Conservation (phyloP, 2,888 invertebrate genomes). For the Dione vanillae region DNA sequence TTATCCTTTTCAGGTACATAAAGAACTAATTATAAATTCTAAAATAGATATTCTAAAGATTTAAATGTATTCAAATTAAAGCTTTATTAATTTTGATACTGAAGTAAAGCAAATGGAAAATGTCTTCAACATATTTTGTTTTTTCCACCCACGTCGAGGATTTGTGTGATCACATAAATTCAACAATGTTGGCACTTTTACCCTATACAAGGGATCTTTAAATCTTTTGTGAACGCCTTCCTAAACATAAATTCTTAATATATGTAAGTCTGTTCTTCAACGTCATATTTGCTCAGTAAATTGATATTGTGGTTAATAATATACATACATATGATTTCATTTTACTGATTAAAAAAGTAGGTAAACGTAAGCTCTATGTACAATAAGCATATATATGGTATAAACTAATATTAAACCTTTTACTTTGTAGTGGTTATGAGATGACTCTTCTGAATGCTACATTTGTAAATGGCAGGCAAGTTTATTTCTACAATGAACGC, state of each 20-base stretch:
- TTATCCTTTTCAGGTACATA: no score
- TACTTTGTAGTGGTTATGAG: background rate
- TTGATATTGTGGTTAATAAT: background rate
- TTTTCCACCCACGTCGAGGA: conserved; percentile 28
- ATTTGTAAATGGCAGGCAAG: no score
- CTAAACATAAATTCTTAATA: conserved; percentile 8
- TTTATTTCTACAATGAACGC: background rate
- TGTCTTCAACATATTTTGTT: conserved; percentile 23
- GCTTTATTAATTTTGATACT: background rate
- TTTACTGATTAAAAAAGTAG: no score
- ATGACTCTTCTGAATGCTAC: background rate
- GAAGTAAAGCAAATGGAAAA: conserved; percentile 17
- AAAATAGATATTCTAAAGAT: background rate
- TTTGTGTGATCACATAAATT: no score
- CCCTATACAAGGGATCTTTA: conserved; percentile 24
- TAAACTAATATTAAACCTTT: background rate
- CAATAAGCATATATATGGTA: background rate
- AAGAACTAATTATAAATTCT: background rate
- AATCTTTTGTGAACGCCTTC: conserved; percentile 32
- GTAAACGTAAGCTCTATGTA: no score
- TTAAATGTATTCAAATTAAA: background rate
- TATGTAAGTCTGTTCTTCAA: background rate
- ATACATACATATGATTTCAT: no score
- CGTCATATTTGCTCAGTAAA: background rate
- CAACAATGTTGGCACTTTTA: conserved; percentile 31